Base-by-base conservation (phyloP, 2,888 invertebrate species). In the Tenthredo scrophulariae region DNA sequence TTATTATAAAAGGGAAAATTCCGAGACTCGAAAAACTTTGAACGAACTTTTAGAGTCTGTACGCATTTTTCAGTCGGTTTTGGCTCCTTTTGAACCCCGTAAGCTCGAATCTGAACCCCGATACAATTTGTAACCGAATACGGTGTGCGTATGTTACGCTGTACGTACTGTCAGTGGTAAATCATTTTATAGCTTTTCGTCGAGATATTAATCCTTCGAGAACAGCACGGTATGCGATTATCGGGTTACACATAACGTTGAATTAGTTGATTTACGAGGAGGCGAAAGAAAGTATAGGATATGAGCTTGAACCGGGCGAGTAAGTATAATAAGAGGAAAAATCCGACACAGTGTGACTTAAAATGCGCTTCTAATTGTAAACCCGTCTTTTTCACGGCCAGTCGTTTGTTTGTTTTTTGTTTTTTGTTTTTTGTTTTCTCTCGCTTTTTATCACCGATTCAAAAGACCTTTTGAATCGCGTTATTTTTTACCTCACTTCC, bases 401-500 rank as follows among this genome's bases (percentile, higher is more conserved):
- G 33, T 33, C 33, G 15, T 67, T 33, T 15, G 5, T 67, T 29
- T 67, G 33, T 3, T 67, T 33, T 67, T 18, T 10, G 0, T 37
- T 22, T 72, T 40, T 29, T 67, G 33, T 3, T 67, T 33, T 67
- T 18, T 10, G 0, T 37, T 22, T 72, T 40, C 0, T 43, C 18
- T 46, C 29, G 50, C 0, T 77, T 18, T 77, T 29, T 26, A 26
- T 29, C 6, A 62, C 13, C 46, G 13, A 54, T 43, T 22, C 72
- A 29, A 77, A 75, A 43, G 58, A 13, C 26, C 37, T 70, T 62
- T 40, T 37, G 67, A 50, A 37, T 84, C 13, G 67, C 22, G 9
- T 29, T 70, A 33, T 67, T 37, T 22, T 90, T 85, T 88, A 92
- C 92, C 90, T 91, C 40, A 90, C 50, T 85, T 90, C 89, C 83